A percentile compares a stretch with the other conserved stretches of the same genome.
Conservation (phyloP, 2,888 invertebrate genomes). For the Polydrusus tereticollis region DNA sequence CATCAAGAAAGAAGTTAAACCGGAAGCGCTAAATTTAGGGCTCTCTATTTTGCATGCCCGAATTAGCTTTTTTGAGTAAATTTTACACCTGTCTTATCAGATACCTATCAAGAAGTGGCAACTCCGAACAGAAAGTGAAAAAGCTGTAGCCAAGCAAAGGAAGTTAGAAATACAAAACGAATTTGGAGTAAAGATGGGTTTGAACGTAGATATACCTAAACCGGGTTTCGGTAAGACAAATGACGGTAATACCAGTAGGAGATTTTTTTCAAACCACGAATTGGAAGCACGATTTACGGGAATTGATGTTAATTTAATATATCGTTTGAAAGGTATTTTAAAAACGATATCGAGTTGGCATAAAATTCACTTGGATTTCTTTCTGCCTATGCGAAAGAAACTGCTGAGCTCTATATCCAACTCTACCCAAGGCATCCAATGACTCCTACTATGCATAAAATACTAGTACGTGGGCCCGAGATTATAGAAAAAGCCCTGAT, state of each 20-base stretch:
- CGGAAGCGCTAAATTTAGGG: constrained; percentile 27
- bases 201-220: constrained; percentile 9
- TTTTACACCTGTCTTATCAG: background rate
- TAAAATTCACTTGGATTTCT: background rate
- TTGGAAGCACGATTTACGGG: constrained; percentile 5
- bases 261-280: constrained; percentile 21
- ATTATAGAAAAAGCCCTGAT: too few species aligned
- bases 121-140: constrained; percentile 12
- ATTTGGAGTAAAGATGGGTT: constrained; percentile 45
- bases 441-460: background rate
- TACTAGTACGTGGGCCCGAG: background rate
- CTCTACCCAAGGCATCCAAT: background rate
- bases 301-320: constrained; percentile 1
- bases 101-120: background rate
- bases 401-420: background rate
- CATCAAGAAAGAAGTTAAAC: background rate
- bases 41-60: constrained; percentile 47
- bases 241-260: too few species aligned
- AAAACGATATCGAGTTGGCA: background rate
- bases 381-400: background rate
- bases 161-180: constrained; percentile 49
- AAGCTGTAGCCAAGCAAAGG: constrained; percentile 31
- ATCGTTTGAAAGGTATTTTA: background rate
- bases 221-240: background rate
- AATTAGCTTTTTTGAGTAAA: constrained; percentile 46